Evolutionary conservation across 2,888 invertebrate genomes (phyloP), one percentile per base, ranked within the genome.

Genomic region (Caenorhabditis plicata): DNA sequence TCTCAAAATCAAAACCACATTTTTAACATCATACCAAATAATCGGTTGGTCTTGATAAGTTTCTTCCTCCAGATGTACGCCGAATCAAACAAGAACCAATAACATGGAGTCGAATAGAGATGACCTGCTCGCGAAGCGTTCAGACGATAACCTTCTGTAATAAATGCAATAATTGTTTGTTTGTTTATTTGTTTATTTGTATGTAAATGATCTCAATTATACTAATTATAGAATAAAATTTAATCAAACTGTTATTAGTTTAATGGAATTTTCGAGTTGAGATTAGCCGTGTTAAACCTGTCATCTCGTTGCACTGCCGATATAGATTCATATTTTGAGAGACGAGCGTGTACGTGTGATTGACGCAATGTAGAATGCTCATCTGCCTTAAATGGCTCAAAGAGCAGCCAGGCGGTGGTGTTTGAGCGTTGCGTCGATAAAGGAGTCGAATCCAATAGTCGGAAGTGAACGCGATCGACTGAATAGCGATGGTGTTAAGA

Each of bases 381-480:
- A 62, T 38, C 27, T 62, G 57, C 4, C 50, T 44, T 1, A 36
- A 35, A 15, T 19, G 17, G 3, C 32, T 32, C 5, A 62, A 20
- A 2, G 36, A 31, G 27, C 65, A 65, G 19, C 54, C 54, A n/a
- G 65, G 65, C 23, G 61, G 54, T 2, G 46, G 20, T 3, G 32
- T 36, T 56, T 61, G 27, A 26, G 25, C 23, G 23, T 27, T 19
- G 11, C 41, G 46, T 43, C 61, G 35, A 19, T 53, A 55, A 25
- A 61, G 60, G n/a, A 64, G 48, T 0, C 58, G 50, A 19, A 69
- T 56, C 68, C 68, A 69, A 42, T 66, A 53, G 33, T 69, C 68
- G 1, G 68, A 57, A 27, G 43, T 54, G 20, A 64, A 47, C 2
- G 68, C 60, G 15, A 66, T 63, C 0, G 64, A 25, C 19, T 58